Evolutionary conservation across 2,888 invertebrate species (phyloP), one percentile per base, ranked within the genome.

Genomic region (Tortrix viridana): DNA sequence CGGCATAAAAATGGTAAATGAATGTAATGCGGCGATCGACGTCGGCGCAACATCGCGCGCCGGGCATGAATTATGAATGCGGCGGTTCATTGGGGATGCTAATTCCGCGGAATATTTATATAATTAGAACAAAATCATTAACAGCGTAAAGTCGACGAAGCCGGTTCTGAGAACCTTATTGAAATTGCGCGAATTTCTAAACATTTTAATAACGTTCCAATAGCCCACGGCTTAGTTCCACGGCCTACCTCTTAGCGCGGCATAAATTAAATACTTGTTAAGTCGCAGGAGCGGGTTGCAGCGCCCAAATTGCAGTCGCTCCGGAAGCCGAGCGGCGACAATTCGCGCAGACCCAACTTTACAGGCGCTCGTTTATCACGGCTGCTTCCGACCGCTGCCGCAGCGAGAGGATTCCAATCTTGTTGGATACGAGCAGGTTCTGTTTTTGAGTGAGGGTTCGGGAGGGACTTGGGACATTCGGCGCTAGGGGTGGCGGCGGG

Each of bases 71-170:
- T 59, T 50, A 59, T 59, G 50, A 50, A 59, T 59, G 50, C 50
- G 26, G 19, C 26, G 58, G 46, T 16, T 59, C 50, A 50, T 59
- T 50, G 43, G 50, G 12, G 44, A 59, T 59, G 58, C 50, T 59
- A 59, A 59, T 59, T 50, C 50, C 16, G 1, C 58, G 20, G 58
- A 59, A 59, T 59, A 59, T 59, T 59, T 59, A 50, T 50, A 59
- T 50, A 59, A 50, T 59, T 50, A 50, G 58, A 59, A 44, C 58
- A 59, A 59, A 58, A 59, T 59, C 50, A 59, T 44, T 59, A 32
- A 14, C 41, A 22, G 12, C 16, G 44, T 44, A 9, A 16, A 14
- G 23, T 2, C 23, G n/a, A n/a, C 26, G 50, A 32, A 37, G 14
- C 50, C 18, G 23, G n/a, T 18, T n/a, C 23, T 23, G 38, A 14